phyloP scores from a whole-genome alignment of 2,888 invertebrate genomes.

The Eupithecia centaureata region DNA sequence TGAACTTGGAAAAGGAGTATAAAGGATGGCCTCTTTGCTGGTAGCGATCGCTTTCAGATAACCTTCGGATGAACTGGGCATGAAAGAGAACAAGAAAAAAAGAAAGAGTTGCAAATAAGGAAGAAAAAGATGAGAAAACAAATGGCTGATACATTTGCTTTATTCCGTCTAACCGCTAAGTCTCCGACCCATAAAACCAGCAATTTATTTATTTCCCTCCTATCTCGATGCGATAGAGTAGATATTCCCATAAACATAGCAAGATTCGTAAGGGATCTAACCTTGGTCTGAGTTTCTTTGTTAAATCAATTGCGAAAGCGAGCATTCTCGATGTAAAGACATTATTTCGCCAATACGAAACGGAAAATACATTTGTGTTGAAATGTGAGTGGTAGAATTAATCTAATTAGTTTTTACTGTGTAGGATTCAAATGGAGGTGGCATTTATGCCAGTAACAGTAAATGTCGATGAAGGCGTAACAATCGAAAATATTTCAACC shows the following conservation, averaged over 20 bases:
- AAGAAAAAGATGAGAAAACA: too few species aligned
- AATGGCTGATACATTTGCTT: background rate
- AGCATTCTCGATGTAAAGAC: constrained; percentile 36
- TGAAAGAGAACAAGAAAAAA: too few species aligned
- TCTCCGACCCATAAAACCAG: constrained; percentile 32
- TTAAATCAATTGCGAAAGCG: constrained; percentile 39
- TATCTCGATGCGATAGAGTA: constrained; percentile 28
- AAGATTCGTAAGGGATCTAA: constrained; percentile 29
- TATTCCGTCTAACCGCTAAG: background rate
- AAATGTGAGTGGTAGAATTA: background rate
- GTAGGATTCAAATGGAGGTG: too few species aligned
- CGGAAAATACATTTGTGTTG: background rate
- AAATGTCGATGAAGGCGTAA: too few species aligned
- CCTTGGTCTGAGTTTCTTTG: constrained; percentile 34
- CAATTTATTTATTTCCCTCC: constrained; percentile 29
- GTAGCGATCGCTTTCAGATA: too few species aligned
- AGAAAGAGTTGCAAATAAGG: too few species aligned
- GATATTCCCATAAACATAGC: constrained; percentile 25
- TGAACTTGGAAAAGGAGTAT: too few species aligned
- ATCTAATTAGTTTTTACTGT: background rate
- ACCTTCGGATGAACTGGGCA: too few species aligned
- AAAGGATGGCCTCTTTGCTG: too few species aligned
- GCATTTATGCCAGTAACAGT: too few species aligned
- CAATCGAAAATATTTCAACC: too few species aligned
- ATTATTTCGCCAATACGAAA: constrained; percentile 38